phyloP scores from a whole-genome alignment of 1,140 invertebrate species.

The Dinoponera quadriceps region DNA sequence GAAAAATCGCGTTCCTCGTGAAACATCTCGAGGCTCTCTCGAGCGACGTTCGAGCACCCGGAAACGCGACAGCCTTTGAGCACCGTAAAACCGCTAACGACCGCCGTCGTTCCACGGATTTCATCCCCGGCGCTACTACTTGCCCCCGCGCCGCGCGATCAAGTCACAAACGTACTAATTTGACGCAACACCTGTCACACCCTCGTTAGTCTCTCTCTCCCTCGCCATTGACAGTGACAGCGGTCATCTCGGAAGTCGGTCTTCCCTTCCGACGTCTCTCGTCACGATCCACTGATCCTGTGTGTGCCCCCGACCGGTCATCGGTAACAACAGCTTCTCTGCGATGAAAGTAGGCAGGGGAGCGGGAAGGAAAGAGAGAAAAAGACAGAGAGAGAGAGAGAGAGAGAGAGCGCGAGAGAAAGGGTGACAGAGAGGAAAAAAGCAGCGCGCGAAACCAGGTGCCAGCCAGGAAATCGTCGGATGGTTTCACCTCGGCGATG shows the following conservation, averaged over 20 bases:
- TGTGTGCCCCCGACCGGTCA: conserved; percentile 35
- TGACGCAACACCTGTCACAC: conserved; percentile 59
- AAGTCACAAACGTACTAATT: conserved; percentile 51
- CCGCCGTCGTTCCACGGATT: neutral
- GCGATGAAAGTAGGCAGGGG: conserved; percentile 16
- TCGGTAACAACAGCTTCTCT: conserved; percentile 41
- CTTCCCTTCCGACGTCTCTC: conserved; percentile 44
- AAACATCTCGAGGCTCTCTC: no score
- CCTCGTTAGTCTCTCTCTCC: conserved; percentile 40
- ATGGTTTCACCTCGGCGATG: conserved; percentile 80
- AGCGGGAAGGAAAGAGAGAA: neutral
- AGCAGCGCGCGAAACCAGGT: conserved; percentile 76
- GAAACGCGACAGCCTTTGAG: conserved; percentile 14
- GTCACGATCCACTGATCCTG: conserved; percentile 38
- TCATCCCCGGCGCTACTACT: conserved; percentile 17
- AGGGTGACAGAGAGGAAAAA: conserved; percentile 61
- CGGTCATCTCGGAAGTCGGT: conserved; percentile 50
- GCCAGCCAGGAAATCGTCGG: conserved; percentile 80
- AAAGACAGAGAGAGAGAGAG: neutral
- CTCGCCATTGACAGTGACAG: conserved; percentile 50
- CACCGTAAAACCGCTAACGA: conserved; percentile 7
- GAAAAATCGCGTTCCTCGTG: neutral
- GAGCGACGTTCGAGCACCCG: neutral
- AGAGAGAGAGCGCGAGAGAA: conserved; percentile 13
- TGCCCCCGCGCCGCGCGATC: neutral